phyloP scores from a whole-genome alignment of 2,888 invertebrate genomes.

The Pristionchus maxplancki region DNA sequence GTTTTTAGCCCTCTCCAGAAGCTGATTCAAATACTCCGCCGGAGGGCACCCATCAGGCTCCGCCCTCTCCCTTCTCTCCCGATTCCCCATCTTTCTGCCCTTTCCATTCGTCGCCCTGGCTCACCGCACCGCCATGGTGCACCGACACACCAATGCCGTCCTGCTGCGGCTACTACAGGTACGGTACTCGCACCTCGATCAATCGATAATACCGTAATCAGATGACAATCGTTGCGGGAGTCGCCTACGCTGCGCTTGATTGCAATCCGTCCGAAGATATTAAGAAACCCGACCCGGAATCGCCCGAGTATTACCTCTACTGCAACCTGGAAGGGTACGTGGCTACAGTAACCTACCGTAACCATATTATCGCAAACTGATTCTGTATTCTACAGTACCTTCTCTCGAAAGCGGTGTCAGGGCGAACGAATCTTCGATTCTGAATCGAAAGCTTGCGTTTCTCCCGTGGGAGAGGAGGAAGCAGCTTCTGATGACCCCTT shows the following conservation, averaged over 20 bases:
- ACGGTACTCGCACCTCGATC: background rate
- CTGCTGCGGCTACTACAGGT: conserved; percentile 26
- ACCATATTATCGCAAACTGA: background rate
- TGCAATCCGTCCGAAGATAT: conserved; percentile 57
- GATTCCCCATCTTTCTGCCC: background rate
- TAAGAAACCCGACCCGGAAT: conserved; percentile 71
- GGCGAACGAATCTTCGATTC: conserved; percentile 30
- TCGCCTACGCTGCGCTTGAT: conserved; percentile 37
- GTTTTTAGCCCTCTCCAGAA: conserved; percentile 34
- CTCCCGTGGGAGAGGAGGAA: conserved; percentile 37
- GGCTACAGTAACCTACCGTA: background rate
- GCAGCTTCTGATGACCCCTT: conserved; percentile 65
- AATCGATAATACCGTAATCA: background rate
- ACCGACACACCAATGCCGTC: background rate
- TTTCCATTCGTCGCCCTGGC: conserved; percentile 42
- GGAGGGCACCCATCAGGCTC: background rate
- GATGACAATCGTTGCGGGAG: conserved; percentile 46
- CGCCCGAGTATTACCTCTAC: conserved; percentile 71
- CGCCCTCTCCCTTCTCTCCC: conserved; percentile 15
- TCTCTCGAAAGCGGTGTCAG: conserved; percentile 43
- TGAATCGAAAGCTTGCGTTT: conserved; percentile 37
- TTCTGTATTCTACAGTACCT: conserved; percentile 34
- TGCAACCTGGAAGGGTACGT: conserved; percentile 74
- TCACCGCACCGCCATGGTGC: conserved; percentile 27
- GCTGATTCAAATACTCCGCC: conserved; percentile 43